phyloP scores from a whole-genome alignment of 1,140 invertebrate genomes.

The Polyergus mexicanus region DNA sequence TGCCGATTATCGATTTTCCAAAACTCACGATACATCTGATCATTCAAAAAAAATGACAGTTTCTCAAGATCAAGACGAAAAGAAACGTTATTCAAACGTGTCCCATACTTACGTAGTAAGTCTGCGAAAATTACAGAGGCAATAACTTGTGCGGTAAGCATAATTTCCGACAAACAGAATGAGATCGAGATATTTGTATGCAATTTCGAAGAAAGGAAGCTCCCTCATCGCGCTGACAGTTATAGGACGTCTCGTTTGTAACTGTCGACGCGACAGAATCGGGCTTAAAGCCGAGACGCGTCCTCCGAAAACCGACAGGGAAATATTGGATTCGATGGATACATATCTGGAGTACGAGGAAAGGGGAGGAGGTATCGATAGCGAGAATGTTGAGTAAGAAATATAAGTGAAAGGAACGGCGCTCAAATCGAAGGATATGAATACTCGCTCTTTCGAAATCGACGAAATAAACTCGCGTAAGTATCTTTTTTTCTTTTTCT shows the following conservation, averaged over 20 bases:
- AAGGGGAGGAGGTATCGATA: not conserved
- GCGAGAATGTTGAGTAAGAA: not conserved
- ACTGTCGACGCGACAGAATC: conserved; percentile 75
- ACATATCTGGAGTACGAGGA: conserved; percentile 4
- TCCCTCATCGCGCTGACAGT: conserved; percentile 70
- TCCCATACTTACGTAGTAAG: not conserved
- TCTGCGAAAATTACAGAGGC: conserved; percentile 16
- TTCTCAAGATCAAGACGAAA: not conserved
- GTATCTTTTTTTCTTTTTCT: not conserved
- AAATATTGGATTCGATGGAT: conserved; percentile 74
- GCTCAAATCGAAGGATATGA: conserved; percentile 24
- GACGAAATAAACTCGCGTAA: conserved; percentile 18
- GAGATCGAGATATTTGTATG: conserved; percentile 58
- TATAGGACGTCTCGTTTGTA: conserved; percentile 78
- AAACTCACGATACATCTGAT: not conserved
- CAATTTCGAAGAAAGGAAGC: conserved; percentile 61
- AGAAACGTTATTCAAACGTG: not conserved
- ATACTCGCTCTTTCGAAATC: conserved; percentile 17
- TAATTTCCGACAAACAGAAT: conserved; percentile 21
- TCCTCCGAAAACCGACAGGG: conserved; percentile 68
- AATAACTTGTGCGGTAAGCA: conserved; percentile 19
- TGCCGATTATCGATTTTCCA: not conserved
- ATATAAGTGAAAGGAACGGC: conserved; percentile 54
- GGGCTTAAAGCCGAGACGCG: conserved; percentile 70
- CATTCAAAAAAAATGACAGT: not conserved